A percentile compares a stretch with the other conserved stretches of the same genome.
These are phyloP conservation scores for Lateolabrax maculatus DNA, from an alignment of 2,797 vertebrate genomes.

Conservation along the genomic window DNA sequence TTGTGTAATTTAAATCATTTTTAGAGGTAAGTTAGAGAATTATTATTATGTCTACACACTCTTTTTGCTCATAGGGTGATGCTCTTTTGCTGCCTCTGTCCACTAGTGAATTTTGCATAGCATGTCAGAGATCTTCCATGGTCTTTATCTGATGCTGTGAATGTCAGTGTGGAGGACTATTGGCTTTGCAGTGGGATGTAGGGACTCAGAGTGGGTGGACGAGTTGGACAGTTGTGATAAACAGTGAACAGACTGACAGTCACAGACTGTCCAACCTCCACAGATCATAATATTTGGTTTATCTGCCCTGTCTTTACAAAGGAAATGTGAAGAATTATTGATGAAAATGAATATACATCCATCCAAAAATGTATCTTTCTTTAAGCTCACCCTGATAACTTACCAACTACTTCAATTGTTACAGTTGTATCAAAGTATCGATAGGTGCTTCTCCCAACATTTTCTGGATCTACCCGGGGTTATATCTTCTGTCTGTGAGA, in stretches of 20 bases:
- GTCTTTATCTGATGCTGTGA: constrained; percentile 51
- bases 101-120: constrained; percentile 24
- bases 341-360: background rate
- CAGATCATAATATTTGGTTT: constrained; percentile 32
- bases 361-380: background rate
- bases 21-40: too few species aligned
- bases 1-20: too few species aligned
- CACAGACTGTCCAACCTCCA: constrained; percentile 60
- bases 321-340: background rate
- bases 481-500: constrained; percentile 66
- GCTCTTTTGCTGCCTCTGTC: constrained; percentile 7
- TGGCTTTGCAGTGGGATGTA: background rate
- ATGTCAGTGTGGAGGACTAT: too few species aligned
- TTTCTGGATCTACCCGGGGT: constrained; percentile 78
- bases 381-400: constrained; percentile 1
- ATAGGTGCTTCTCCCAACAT: constrained; percentile 36
- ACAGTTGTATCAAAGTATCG: constrained; percentile 69
- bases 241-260: constrained; percentile 57
- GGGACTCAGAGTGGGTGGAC: constrained; percentile 51
- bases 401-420: constrained; percentile 66
- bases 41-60: constrained; percentile 43
- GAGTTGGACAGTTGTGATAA: constrained; percentile 52
- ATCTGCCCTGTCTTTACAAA: constrained; percentile 27
- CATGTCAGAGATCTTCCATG: constrained; percentile 64
- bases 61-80: constrained; percentile 52